phyloP scores from a whole-genome alignment of 2,113 vertebrate genomes.

The Tichodroma muraria region DNA sequence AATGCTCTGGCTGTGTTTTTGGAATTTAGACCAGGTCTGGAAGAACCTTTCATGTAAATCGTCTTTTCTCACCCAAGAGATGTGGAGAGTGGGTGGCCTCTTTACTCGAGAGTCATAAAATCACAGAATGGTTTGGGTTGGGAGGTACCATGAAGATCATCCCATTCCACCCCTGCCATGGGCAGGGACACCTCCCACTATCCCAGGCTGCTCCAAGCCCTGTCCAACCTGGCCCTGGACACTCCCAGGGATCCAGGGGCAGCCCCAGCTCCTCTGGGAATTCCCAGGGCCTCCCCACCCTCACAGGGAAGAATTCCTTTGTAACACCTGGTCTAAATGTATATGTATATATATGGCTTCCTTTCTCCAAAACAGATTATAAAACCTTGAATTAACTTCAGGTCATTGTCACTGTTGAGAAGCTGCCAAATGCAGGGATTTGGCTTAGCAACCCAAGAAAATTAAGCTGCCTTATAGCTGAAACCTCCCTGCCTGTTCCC shows the following conservation, averaged over 20 bases:
- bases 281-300: accelerated
- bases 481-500: neutral
- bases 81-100: neutral
- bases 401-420: neutral
- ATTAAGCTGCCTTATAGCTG: neutral
- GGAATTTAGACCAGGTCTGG: neutral
- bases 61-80: neutral
- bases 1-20: neutral
- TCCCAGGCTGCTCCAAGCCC: neutral
- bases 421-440: neutral
- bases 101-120: neutral
- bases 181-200: accelerated
- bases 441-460: neutral
- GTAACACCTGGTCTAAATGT: neutral
- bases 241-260: neutral
- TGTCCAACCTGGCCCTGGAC: accelerated
- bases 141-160: neutral
- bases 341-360: neutral
- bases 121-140: neutral
- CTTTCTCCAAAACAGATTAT: neutral
- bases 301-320: neutral
- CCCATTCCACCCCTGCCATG: neutral
- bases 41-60: neutral
- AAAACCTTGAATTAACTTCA: neutral
- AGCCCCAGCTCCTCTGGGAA: neutral